These are phyloP conservation scores for Dugesia japonica DNA, from an alignment of 2,888 invertebrate genomes.

Conservation along the genomic window DNA sequence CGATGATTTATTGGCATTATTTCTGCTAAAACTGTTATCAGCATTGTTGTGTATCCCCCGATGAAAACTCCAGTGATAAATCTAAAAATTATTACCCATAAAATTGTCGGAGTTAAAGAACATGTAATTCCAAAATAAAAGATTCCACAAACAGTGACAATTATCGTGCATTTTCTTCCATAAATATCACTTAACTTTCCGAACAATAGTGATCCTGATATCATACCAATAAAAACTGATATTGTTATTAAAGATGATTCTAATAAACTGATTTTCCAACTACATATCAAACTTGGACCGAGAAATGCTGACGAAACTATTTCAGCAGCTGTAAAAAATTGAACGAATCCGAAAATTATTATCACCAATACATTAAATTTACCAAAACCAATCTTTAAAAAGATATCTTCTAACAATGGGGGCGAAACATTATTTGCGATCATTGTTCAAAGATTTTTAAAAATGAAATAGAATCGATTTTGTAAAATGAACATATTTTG, in stretches of 20 bases:
- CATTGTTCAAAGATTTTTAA: too few species aligned
- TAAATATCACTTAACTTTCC: background rate
- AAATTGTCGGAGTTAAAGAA: background rate
- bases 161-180: background rate
- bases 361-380: constrained; percentile 1
- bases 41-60: background rate
- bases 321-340: background rate
- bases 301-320: background rate
- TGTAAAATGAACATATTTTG: too few species aligned
- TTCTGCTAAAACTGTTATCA: background rate
- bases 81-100: background rate
- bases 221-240: constrained; percentile 9
- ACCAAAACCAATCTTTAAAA: constrained; percentile 1
- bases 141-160: background rate
- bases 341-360: background rate
- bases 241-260: background rate
- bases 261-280: background rate
- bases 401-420: background rate
- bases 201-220: background rate
- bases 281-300: background rate
- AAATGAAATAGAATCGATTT: too few species aligned
- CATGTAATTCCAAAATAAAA: background rate
- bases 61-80: background rate
- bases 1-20: constrained; percentile 12
- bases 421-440: too few species aligned